These are phyloP conservation scores for Galemys pyrenaicus DNA, from an alignment of 2,113 vertebrate genomes.

Conservation along the genomic window DNA sequence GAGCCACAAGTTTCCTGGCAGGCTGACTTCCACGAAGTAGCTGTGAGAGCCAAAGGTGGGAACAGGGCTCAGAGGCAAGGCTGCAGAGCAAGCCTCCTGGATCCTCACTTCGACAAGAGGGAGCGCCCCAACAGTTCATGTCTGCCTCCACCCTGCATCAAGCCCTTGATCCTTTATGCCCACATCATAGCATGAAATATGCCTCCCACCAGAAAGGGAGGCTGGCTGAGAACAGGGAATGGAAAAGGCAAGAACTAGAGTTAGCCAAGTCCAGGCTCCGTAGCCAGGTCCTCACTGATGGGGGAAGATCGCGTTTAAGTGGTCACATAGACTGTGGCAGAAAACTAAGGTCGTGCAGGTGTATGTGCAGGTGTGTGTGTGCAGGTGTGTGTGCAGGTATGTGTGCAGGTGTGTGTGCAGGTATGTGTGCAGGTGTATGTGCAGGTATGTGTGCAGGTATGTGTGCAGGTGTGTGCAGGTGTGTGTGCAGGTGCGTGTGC, in stretches of 20 bases:
- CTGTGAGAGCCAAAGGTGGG: background rate
- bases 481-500: background rate
- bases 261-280: background rate
- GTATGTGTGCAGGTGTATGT: rapidly evolving
- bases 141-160: background rate
- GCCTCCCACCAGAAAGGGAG: background rate
- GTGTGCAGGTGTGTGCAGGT: background rate
- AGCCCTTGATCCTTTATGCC: background rate
- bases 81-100: background rate
- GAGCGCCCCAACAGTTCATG: background rate
- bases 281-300: background rate
- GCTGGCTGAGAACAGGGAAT: background rate
- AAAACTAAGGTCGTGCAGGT: background rate
- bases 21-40: background rate
- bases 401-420: background rate
- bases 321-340: background rate
- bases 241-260: background rate
- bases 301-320: background rate
- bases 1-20: background rate
- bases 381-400: background rate
- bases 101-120: background rate
- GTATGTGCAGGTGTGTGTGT: rapidly evolving
- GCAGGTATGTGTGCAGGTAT: rapidly evolving
- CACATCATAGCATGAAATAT: background rate
- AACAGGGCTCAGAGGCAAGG: background rate